These are phyloP conservation scores for Pyrrhia umbra DNA, from an alignment of 2,888 invertebrate genomes.

Conservation along the genomic window DNA sequence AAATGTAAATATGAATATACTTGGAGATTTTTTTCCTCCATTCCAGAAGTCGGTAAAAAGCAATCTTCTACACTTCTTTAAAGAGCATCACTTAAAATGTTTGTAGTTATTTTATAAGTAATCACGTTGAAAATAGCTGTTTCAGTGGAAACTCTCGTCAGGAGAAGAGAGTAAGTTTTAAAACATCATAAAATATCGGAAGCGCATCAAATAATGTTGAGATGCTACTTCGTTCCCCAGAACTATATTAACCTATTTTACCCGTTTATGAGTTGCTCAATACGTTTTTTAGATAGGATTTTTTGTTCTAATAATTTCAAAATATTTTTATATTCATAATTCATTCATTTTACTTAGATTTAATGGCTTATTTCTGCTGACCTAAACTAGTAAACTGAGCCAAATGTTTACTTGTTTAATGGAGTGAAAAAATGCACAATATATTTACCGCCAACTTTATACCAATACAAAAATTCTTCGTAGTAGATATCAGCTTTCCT, in stretches of 20 bases:
- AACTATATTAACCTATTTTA: constrained; percentile 45
- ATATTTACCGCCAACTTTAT: background rate
- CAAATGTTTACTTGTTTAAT: no score
- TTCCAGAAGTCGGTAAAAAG: background rate
- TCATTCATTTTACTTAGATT: no score
- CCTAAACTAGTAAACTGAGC: no score
- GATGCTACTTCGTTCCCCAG: constrained; percentile 15
- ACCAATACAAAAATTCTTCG: background rate
- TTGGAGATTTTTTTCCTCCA: no score
- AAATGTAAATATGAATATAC: no score
- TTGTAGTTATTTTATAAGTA: constrained; percentile 12
- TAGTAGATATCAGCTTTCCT: background rate
- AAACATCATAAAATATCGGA: constrained; percentile 37
- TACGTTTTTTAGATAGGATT: constrained; percentile 33
- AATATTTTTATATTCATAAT: background rate
- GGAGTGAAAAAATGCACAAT: no score
- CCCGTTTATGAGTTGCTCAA: constrained; percentile 23
- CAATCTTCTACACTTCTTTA: background rate
- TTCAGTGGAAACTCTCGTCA: constrained; percentile 5
- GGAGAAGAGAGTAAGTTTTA: constrained; percentile 30
- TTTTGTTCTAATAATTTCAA: constrained; percentile 1
- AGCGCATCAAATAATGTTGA: constrained; percentile 48
- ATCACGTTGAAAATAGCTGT: constrained; percentile 18
- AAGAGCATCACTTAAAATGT: background rate
- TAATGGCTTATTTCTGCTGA: no score